A percentile compares a stretch with the other conserved stretches of the same genome.
These are phyloP conservation scores for Melipona bicolor DNA, from an alignment of 2,888 invertebrate genomes.

Conservation along the genomic window DNA sequence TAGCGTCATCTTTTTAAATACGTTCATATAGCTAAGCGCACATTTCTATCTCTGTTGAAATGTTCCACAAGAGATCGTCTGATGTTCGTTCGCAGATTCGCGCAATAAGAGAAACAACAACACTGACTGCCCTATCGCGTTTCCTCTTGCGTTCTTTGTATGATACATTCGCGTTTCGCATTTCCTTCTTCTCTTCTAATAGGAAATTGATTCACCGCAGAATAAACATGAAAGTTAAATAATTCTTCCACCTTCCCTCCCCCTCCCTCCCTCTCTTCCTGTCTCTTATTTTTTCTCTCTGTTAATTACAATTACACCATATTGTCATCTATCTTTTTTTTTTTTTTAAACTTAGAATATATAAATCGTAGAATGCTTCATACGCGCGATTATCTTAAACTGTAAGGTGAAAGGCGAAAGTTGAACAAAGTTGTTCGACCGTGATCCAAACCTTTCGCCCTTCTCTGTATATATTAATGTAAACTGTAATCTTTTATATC, in stretches of 20 bases:
- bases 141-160: constrained; percentile 6
- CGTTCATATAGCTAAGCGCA: constrained; percentile 39
- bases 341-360: constrained; percentile 62
- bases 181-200: constrained; percentile 6
- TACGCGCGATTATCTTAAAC: constrained; percentile 66
- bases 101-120: constrained; percentile 19
- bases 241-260: constrained; percentile 38
- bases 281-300: background rate
- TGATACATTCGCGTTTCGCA: constrained; percentile 13
- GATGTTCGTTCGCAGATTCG: constrained; percentile 14
- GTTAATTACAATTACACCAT: background rate
- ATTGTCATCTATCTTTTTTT: constrained; percentile 26
- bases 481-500: constrained; percentile 78
- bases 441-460: constrained; percentile 52
- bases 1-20: constrained; percentile 42
- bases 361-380: constrained; percentile 61
- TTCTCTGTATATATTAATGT: constrained; percentile 72
- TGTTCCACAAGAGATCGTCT: constrained; percentile 27
- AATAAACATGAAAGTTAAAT: constrained; percentile 65
- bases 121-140: constrained; percentile 16
- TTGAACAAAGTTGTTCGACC: constrained; percentile 38
- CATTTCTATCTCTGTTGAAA: constrained; percentile 30
- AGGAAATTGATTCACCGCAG: constrained; percentile 44
- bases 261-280: background rate
- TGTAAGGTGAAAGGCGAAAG: constrained; percentile 58